Percentiles rank a stretch among this genome's conserved stretches.
Evolutionary conservation across 2,797 vertebrate genomes (phyloP).

Genomic region (Microhierax caerulescens): DNA sequence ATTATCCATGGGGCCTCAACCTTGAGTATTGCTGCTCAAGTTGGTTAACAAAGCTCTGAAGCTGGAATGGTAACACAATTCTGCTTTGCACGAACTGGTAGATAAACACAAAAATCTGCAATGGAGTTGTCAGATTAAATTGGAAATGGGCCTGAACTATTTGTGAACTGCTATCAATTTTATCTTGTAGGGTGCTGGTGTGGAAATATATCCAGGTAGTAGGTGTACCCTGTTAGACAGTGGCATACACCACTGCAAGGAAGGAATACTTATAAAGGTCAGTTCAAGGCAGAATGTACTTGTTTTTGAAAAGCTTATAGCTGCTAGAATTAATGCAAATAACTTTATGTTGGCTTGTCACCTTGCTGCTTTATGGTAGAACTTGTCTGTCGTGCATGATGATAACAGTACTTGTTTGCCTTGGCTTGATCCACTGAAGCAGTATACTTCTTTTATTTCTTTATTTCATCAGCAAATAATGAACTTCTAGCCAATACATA

Average conservation of each 20-base stretch:
- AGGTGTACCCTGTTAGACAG: slow-evolving; percentile 84
- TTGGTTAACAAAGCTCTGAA: background rate
- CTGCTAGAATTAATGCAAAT: background rate
- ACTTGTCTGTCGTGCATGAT: background rate
- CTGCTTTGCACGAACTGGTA: background rate
- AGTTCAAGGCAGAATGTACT: background rate
- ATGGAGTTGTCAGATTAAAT: background rate
- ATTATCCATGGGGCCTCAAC: background rate
- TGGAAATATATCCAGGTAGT: slow-evolving; percentile 94
- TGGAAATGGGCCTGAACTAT: background rate
- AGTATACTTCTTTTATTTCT: background rate
- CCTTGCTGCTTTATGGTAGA: background rate
- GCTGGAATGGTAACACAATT: background rate
- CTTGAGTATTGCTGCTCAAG: background rate
- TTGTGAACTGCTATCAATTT: background rate
- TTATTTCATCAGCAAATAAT: background rate
- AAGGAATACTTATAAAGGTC: slow-evolving; percentile 96
- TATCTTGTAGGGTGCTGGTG: slow-evolving; percentile 85
- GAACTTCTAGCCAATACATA: background rate
- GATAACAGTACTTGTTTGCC: background rate
- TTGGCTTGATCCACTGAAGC: background rate
- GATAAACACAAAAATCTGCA: background rate
- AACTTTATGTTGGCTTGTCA: background rate
- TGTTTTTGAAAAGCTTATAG: background rate
- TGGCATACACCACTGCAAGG: slow-evolving; percentile 93